These are phyloP conservation scores for Anseranas semipalmata DNA, from an alignment of 2,113 vertebrate genomes.

Conservation along the genomic window DNA sequence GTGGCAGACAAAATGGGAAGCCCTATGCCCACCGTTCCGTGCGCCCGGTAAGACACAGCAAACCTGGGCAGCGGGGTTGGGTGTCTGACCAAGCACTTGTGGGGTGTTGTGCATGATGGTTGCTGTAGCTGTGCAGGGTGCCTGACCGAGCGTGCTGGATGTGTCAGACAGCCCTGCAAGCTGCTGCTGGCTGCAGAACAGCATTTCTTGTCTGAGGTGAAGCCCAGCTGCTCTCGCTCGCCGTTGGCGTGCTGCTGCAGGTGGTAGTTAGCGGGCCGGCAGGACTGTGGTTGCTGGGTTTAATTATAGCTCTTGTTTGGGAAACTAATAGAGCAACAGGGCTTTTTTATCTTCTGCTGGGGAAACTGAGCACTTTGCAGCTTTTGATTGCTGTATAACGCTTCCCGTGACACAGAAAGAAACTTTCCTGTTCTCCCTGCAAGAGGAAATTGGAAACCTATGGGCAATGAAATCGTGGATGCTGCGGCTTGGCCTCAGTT, in stretches of 20 bases:
- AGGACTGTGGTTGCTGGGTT: neutral
- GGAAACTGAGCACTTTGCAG: neutral
- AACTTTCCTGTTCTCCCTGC: neutral
- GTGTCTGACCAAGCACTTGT: neutral
- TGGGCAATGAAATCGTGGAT: neutral
- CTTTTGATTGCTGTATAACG: neutral
- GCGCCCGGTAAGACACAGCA: neutral
- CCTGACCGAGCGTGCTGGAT: accelerated
- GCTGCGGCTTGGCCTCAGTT: neutral
- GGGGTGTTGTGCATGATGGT: accelerated
- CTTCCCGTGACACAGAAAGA: neutral
- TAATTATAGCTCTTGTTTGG: slow-evolving; percentile 28
- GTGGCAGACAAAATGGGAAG: neutral
- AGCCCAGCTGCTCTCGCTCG: neutral
- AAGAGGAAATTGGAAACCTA: neutral
- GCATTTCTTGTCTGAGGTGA: neutral
- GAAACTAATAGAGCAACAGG: neutral
- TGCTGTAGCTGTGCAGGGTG: neutral
- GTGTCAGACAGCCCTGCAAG: neutral
- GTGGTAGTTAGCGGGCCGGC: neutral
- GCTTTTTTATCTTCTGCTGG: neutral
- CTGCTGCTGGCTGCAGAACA: neutral
- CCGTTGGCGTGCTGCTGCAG: neutral
- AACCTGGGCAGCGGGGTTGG: accelerated
- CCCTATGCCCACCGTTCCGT: accelerated